These are phyloP conservation scores for Sparus aurata DNA, from an alignment of 2,797 vertebrate species.

Conservation along the genomic window DNA sequence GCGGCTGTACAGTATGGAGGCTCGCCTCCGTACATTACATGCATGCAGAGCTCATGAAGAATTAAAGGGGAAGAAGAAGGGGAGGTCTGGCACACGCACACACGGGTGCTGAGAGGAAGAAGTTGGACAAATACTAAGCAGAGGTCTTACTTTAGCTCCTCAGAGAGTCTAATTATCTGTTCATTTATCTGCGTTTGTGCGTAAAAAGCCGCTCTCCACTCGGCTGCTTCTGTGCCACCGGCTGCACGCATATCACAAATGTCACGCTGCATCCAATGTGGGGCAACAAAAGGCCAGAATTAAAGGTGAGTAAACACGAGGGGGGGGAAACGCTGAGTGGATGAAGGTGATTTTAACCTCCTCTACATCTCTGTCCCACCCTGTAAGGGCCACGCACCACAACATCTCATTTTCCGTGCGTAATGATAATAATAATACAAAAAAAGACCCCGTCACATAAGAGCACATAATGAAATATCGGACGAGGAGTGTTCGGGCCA, in stretches of 20 bases:
- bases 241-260: neutral
- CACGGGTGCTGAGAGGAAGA: constrained; percentile 13
- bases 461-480: constrained; percentile 62
- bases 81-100: constrained; percentile 32
- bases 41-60: constrained; percentile 31
- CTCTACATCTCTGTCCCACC: neutral
- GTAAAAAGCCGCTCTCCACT: neutral
- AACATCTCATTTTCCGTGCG: constrained; percentile 35
- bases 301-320: constrained; percentile 15
- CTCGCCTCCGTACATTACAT: constrained; percentile 3
- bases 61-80: constrained; percentile 6
- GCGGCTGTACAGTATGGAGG: constrained; percentile 24
- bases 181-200: neutral
- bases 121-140: no score
- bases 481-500: constrained; percentile 58
- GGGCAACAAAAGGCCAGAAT: neutral
- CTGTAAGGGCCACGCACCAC: constrained; percentile 2
- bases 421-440: neutral
- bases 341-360: constrained; percentile 34
- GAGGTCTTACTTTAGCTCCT: neutral
- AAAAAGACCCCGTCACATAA: constrained; percentile 45
- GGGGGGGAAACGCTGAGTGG: neutral
- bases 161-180: neutral
- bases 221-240: neutral
- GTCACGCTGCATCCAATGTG: neutral